phyloP scores from a whole-genome alignment of 2,888 invertebrate species.

The Dioctria linearis region DNA sequence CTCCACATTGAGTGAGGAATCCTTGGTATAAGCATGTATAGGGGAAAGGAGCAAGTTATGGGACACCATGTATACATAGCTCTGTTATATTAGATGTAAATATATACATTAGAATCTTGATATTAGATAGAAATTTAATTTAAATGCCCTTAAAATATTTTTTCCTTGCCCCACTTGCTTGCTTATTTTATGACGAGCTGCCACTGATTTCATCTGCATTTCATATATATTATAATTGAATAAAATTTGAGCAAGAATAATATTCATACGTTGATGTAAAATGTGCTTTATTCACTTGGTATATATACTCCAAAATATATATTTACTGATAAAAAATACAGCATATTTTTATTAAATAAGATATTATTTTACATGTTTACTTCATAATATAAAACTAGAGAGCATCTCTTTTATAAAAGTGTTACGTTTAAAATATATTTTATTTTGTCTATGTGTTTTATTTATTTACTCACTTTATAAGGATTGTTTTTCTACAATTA shows the following conservation, averaged over 20 bases:
- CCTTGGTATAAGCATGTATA: no score
- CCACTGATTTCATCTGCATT: no score
- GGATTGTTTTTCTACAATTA: conserved; percentile 7
- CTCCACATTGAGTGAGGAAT: no score
- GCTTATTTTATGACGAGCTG: no score
- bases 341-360: conserved; percentile 58
- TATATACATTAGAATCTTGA: no score
- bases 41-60: no score
- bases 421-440: conserved; percentile 55
- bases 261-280: conserved; percentile 42
- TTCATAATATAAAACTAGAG: conserved; percentile 59
- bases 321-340: conserved; percentile 58
- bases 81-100: no score
- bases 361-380: conserved; percentile 57
- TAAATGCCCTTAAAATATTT: no score
- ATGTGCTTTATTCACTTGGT: conserved; percentile 58
- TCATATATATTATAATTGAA: neutral
- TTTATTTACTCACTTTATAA: conserved; percentile 39
- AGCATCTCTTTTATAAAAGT: conserved; percentile 57
- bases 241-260: neutral
- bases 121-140: no score
- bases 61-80: no score
- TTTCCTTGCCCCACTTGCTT: no score
- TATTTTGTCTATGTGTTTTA: conserved; percentile 58
- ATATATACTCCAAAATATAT: conserved; percentile 57